Evolutionary conservation across 1,140 invertebrate genomes (phyloP).

Genomic region (Papilio dardanus): DNA sequence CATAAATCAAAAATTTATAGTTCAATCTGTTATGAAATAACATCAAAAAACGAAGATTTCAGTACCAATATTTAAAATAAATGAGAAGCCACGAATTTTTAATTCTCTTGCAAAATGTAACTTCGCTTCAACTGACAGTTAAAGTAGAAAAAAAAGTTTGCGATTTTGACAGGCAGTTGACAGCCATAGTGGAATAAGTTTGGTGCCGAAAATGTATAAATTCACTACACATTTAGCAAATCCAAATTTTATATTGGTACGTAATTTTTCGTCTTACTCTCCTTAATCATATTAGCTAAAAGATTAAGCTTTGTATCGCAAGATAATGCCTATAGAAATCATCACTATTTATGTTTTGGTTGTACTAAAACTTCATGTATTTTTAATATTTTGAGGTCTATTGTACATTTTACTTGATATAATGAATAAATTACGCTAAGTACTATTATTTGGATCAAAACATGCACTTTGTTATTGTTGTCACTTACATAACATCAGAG

Average conservation of each 20-base stretch:
- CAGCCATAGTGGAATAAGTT: constrained; percentile 69
- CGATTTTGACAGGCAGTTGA: constrained; percentile 66
- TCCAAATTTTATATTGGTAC: constrained; percentile 74
- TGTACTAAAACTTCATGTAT: background rate
- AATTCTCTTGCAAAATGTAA: too few species aligned
- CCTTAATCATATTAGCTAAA: constrained; percentile 17
- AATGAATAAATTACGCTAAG: background rate
- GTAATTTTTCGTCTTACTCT: constrained; percentile 44
- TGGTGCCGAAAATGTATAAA: constrained; percentile 77
- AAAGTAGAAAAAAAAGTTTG: background rate
- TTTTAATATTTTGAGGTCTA: background rate
- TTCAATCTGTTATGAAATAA: too few species aligned
- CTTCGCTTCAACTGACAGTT: constrained; percentile 1
- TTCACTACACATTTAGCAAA: constrained; percentile 73
- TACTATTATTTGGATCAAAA: constrained; percentile 43
- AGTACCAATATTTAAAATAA: too few species aligned
- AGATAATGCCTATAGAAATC: background rate
- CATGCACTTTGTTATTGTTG: constrained; percentile 60
- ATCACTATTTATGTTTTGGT: constrained; percentile 1
- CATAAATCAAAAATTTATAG: too few species aligned
- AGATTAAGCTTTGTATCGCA: background rate
- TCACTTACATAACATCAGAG: constrained; percentile 73
- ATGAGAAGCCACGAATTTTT: too few species aligned
- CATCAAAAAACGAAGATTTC: too few species aligned
- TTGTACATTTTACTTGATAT: background rate